Conservation (phyloP, 2,113 vertebrate genomes). For the Pseudorasbora parva region DNA sequence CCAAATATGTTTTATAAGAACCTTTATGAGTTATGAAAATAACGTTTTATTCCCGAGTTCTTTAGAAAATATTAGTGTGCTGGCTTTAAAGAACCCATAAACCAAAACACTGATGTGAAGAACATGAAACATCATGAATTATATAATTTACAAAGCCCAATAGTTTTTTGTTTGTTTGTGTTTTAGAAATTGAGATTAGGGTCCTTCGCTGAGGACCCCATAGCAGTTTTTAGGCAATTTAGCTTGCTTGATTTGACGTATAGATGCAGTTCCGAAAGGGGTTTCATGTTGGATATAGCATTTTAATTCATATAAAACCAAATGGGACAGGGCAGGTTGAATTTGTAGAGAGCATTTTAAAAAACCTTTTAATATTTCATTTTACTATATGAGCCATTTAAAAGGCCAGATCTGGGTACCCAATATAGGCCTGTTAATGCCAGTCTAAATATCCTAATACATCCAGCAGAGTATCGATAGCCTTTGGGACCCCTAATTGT, state of each 20-base stretch:
- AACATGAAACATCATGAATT: neutral
- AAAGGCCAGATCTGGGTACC: neutral
- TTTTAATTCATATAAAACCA: neutral
- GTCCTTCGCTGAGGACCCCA: too few relatives aligned
- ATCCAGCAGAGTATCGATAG: neutral
- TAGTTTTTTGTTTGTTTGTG: neutral
- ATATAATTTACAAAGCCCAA: neutral
- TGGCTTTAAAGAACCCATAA: neutral
- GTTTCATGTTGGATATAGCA: neutral
- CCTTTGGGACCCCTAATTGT: neutral
- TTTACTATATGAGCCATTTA: neutral
- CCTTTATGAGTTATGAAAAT: neutral
- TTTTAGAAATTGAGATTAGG: too few relatives aligned
- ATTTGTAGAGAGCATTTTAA: neutral
- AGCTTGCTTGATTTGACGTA: neutral
- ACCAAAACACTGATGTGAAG: neutral
- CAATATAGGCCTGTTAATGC: neutral
- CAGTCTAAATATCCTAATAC: neutral
- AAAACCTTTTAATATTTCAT: neutral
- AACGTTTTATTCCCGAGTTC: neutral
- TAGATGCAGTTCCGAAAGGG: neutral
- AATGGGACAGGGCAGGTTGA: neutral
- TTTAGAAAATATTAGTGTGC: neutral
- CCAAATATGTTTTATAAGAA: neutral
- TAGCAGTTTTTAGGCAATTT: neutral